These are phyloP conservation scores for Cerastoderma edule DNA, from an alignment of 2,888 invertebrate species.

Conservation along the genomic window DNA sequence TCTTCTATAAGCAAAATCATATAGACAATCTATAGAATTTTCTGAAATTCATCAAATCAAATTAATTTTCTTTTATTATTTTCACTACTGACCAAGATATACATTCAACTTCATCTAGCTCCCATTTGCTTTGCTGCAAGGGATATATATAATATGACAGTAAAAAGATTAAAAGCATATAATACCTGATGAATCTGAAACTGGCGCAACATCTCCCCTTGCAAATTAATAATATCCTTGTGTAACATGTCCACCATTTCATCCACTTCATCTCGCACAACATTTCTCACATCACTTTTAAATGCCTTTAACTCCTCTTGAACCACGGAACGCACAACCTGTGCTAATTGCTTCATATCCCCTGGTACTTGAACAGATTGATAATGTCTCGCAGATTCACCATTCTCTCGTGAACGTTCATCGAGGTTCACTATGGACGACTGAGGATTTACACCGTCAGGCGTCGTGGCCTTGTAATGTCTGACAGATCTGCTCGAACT, in stretches of 20 bases:
- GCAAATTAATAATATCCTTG: constrained; percentile 74
- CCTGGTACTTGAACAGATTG: neutral
- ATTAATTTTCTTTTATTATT: no score
- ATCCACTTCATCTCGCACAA: constrained; percentile 77
- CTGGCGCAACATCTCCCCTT: constrained; percentile 78
- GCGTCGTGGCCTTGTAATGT: constrained; percentile 42
- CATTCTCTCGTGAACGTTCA: neutral
- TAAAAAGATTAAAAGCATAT: neutral
- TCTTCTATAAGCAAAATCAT: no score
- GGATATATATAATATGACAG: no score
- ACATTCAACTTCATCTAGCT: no score
- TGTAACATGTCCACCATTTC: constrained; percentile 77
- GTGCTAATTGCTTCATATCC: constrained; percentile 48
- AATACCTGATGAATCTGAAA: constrained; percentile 78
- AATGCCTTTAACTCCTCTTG: constrained; percentile 47
- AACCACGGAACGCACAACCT: constrained; percentile 73
- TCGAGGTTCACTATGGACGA: constrained; percentile 38
- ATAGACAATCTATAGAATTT: no score
- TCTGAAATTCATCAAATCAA: no score
- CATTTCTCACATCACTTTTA: constrained; percentile 40
- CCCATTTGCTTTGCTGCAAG: no score
- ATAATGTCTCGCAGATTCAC: neutral
- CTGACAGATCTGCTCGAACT: constrained; percentile 28
- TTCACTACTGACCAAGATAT: no score
- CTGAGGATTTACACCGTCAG: constrained; percentile 66